Conservation (phyloP, 37 sponge, comb jelly and placozoan species). For the Eunapius fragilis region DNA sequence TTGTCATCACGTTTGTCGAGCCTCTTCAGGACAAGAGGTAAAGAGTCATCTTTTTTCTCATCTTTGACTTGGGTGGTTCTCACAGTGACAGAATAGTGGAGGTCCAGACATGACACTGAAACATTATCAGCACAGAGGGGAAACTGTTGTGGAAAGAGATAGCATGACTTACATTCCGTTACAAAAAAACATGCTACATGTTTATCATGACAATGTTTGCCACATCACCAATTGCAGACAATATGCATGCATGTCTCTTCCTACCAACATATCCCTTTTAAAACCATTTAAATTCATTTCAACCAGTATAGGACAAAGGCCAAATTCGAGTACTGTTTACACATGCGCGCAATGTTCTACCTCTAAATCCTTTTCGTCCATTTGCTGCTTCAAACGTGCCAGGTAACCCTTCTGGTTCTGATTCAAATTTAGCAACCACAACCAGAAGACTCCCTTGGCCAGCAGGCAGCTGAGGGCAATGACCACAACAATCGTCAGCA, state of each 20-base stretch:
- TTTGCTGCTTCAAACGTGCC: too few species aligned
- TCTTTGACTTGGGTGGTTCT: conserved; percentile 1
- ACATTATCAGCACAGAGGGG: background rate
- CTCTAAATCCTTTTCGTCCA: too few species aligned
- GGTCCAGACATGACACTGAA: conserved; percentile 52
- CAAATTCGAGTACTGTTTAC: too few species aligned
- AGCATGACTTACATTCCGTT: too few species aligned
- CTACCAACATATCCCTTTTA: too few species aligned
- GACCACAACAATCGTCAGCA: background rate
- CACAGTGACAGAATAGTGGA: conserved; percentile 35
- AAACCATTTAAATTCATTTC: too few species aligned
- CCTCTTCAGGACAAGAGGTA: background rate
- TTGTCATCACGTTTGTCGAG: background rate
- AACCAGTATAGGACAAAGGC: too few species aligned
- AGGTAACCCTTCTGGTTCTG: background rate
- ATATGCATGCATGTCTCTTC: too few species aligned
- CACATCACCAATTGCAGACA: too few species aligned
- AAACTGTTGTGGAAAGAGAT: background rate
- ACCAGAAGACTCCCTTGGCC: background rate
- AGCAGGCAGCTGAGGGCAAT: background rate
- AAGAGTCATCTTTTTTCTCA: background rate
- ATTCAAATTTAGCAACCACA: background rate
- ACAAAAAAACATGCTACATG: too few species aligned
- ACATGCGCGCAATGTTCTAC: too few species aligned
- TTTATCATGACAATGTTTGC: too few species aligned